Percentiles rank a stretch among this genome's conserved stretches.
Evolutionary conservation across 2,113 vertebrate genomes (phyloP).

Genomic region (Phrynosoma platyrhinos): DNA sequence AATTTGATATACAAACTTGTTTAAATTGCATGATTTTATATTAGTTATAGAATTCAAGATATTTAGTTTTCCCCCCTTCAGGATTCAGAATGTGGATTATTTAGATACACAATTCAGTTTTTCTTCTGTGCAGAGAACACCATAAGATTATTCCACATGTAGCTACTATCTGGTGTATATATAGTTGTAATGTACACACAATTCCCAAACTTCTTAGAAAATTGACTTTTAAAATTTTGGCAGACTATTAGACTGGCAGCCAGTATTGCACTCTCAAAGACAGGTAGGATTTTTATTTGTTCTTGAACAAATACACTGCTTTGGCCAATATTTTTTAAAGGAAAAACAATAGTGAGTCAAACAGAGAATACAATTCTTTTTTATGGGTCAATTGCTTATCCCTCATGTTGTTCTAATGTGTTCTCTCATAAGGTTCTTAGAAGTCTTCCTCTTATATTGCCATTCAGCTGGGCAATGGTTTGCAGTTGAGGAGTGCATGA

Average conservation of each 20-base stretch:
- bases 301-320: too few relatives aligned
- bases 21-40: neutral
- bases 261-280: neutral
- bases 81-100: neutral
- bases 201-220: neutral
- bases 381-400: neutral
- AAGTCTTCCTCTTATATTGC: slow-evolving; percentile 96
- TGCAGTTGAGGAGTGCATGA: slow-evolving; percentile 97
- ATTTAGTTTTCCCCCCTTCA: neutral
- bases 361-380: too few relatives aligned
- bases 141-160: neutral
- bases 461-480: slow-evolving; percentile 99
- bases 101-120: neutral
- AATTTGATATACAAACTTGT: too few relatives aligned
- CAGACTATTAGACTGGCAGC: neutral
- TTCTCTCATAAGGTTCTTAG: slow-evolving; percentile 87
- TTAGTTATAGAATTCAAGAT: neutral
- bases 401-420: neutral
- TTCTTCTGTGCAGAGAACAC: neutral
- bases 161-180: neutral
- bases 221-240: neutral
- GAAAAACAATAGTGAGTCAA: too few relatives aligned
- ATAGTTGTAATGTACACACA: neutral
- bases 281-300: too few relatives aligned
- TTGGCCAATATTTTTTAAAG: too few relatives aligned